phyloP scores from a whole-genome alignment of 2,888 invertebrate genomes.

The Archips xylosteana region DNA sequence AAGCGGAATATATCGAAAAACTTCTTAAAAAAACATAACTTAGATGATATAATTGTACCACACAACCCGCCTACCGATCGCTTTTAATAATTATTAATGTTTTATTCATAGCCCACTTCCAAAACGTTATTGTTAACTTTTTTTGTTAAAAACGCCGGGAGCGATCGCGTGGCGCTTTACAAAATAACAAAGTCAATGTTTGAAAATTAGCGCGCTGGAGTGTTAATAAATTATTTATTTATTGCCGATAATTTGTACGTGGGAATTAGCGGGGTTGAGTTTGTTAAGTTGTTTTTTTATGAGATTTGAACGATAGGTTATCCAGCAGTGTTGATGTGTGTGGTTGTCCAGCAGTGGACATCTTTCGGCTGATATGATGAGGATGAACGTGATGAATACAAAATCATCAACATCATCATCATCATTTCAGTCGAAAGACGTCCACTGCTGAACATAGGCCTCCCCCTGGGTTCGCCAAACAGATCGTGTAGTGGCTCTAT shows the following conservation, averaged over 20 bases:
- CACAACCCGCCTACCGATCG: conserved; percentile 12
- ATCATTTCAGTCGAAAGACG: no score
- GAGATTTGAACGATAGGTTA: not conserved
- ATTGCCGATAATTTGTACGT: conserved; percentile 52
- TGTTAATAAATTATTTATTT: conserved; percentile 48
- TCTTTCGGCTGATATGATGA: no score
- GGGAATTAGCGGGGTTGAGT: conserved; percentile 57
- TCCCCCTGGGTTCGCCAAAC: no score
- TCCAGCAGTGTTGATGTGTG: not conserved
- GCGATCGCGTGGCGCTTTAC: conserved; percentile 75
- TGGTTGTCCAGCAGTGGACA: not conserved
- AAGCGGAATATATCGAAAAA: no score
- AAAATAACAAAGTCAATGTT: conserved; percentile 68
- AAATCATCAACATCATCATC: no score
- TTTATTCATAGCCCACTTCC: conserved; percentile 59
- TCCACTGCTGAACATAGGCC: no score
- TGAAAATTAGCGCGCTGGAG: conserved; percentile 70
- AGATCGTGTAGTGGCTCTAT: no score
- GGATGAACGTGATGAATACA: no score
- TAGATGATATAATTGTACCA: no score
- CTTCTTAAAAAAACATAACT: no score
- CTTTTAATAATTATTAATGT: conserved; percentile 56
- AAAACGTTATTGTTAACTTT: conserved; percentile 60
- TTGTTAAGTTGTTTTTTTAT: not conserved
- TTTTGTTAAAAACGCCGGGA: conserved; percentile 67